Evolutionary conservation across 37 sponge, comb jelly and placozoan genomes (phyloP).

Genomic region (Diacarnus erythraeanus): DNA sequence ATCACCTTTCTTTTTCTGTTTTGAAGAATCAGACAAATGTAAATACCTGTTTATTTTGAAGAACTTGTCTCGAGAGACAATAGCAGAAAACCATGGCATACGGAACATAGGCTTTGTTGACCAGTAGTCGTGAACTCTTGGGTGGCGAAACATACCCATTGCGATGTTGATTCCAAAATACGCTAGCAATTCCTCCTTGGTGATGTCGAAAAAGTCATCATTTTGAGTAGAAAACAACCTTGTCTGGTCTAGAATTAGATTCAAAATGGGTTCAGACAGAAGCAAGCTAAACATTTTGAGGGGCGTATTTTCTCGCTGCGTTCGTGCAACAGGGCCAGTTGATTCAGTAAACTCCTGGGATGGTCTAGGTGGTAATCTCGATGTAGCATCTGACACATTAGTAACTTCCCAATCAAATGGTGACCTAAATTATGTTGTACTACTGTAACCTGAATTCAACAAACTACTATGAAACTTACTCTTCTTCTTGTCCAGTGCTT

Average conservation of each 20-base stretch:
- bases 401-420: too few relatives aligned
- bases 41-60: background rate
- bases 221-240: background rate
- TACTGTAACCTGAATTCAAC: too few relatives aligned
- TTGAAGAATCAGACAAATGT: conserved; percentile 6
- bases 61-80: conserved; percentile 3
- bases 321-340: conserved; percentile 3
- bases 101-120: background rate
- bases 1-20: conserved; percentile 9
- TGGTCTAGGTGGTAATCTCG: too few relatives aligned
- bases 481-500: too few relatives aligned
- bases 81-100: background rate
- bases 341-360: too few relatives aligned
- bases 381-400: too few relatives aligned
- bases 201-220: background rate
- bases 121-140: conserved; percentile 26
- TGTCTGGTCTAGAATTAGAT: conserved; percentile 8
- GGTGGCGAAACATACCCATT: conserved; percentile 20
- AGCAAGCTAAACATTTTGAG: conserved; percentile 1
- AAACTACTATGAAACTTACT: too few relatives aligned
- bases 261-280: conserved; percentile 1
- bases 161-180: background rate
- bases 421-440: too few relatives aligned
- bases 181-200: background rate
- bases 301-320: background rate